Evolutionary conservation across 2,888 invertebrate genomes (phyloP).

Genomic region (Hyalella azteca): DNA sequence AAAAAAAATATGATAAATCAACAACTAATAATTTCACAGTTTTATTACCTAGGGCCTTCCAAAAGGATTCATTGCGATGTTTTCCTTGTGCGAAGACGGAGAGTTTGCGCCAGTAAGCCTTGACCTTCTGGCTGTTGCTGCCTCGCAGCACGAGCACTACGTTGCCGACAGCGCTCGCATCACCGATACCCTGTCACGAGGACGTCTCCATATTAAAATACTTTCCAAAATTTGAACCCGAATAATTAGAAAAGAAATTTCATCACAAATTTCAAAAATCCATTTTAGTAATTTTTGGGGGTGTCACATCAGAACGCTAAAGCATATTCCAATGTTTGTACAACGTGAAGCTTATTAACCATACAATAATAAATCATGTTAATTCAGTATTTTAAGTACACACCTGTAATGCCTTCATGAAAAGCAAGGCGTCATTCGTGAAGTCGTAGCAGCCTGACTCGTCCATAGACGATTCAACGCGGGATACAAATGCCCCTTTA

Average conservation of each 20-base stretch:
- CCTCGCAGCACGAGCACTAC: constrained; percentile 49
- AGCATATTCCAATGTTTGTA: too few relatives aligned
- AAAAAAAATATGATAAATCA: too few relatives aligned
- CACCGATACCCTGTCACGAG: constrained; percentile 31
- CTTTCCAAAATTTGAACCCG: too few relatives aligned
- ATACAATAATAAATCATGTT: too few relatives aligned
- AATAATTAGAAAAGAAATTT: too few relatives aligned
- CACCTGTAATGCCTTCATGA: constrained; percentile 51
- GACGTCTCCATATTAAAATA: too few relatives aligned
- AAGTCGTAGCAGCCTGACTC: constrained; percentile 54
- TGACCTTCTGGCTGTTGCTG: constrained; percentile 48
- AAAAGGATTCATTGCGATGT: constrained; percentile 46
- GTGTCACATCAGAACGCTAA: too few relatives aligned
- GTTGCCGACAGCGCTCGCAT: constrained; percentile 37
- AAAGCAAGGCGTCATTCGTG: constrained; percentile 46
- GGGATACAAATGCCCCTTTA: neutral
- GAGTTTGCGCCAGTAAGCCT: constrained; percentile 47
- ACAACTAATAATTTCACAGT: too few relatives aligned
- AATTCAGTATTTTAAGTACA: too few relatives aligned
- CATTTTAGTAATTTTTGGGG: too few relatives aligned
- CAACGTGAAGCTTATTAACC: too few relatives aligned
- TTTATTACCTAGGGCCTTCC: constrained; percentile 57
- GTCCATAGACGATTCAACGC: constrained; percentile 46
- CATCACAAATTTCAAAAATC: too few relatives aligned
- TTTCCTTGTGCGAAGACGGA: constrained; percentile 47